Evolutionary conservation across 2,113 vertebrate species (phyloP).

Genomic region (Myanophis thanlyinensis): DNA sequence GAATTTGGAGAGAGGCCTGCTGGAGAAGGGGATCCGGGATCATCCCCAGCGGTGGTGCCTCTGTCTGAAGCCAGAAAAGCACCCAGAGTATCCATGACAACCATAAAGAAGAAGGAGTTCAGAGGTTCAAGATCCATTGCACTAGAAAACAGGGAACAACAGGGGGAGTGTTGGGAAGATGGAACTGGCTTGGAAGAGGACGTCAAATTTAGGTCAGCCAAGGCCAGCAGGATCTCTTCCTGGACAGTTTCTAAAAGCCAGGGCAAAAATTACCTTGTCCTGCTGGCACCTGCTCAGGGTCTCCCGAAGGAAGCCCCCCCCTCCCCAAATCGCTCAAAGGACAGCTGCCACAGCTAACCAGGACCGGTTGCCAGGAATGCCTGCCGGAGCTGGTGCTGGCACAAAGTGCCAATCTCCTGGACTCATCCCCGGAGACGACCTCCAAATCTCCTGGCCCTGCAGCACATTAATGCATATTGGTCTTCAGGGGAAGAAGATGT

Average conservation of each 20-base stretch:
- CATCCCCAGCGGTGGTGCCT: neutral
- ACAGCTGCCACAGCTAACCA: neutral
- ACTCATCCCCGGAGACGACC: neutral
- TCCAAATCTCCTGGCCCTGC: neutral
- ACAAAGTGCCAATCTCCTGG: neutral
- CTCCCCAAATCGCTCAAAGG: no score
- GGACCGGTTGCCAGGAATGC: neutral
- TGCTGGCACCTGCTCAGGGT: neutral
- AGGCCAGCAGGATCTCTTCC: neutral
- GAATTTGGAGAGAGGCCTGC: neutral
- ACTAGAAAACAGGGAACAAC: neutral
- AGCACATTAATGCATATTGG: neutral
- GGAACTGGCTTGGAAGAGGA: neutral
- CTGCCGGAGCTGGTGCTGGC: no score
- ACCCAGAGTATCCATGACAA: neutral
- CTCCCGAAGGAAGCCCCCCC: neutral
- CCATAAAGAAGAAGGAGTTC: neutral
- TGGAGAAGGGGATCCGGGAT: neutral
- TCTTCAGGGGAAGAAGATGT: neutral
- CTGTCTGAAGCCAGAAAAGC: neutral
- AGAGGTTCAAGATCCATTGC: neutral
- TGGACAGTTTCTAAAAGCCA: neutral
- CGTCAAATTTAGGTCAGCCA: neutral
- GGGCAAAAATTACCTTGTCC: neutral
- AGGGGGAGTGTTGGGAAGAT: neutral